phyloP scores from a whole-genome alignment of 2,113 vertebrate species.

The Chionis minor region DNA sequence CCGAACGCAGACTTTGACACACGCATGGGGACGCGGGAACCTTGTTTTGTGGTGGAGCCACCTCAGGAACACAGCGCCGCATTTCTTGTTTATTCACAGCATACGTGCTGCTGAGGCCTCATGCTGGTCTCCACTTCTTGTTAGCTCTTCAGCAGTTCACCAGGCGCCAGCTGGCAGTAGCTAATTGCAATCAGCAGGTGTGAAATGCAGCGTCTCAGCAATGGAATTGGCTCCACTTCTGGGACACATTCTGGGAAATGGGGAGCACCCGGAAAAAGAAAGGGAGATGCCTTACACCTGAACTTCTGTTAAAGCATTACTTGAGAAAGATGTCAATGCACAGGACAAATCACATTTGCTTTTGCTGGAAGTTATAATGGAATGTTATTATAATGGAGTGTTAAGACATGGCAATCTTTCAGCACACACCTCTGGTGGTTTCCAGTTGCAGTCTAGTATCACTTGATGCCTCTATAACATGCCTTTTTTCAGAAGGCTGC shows the following conservation, averaged over 20 bases:
- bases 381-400: conserved; percentile 22
- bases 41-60: neutral
- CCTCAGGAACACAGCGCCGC: neutral
- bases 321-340: conserved; percentile 38
- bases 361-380: conserved; percentile 45
- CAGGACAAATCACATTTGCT: neutral
- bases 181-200: conserved; percentile 75
- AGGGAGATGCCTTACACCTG: conserved; percentile 52
- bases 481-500: neutral
- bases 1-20: neutral
- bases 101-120: neutral
- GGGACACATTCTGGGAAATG: conserved; percentile 46
- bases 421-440: neutral
- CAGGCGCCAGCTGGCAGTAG: conserved; percentile 60
- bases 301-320: conserved; percentile 52
- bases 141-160: conserved; percentile 70
- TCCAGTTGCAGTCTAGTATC: neutral
- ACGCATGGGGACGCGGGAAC: neutral
- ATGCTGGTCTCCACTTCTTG: conserved; percentile 56
- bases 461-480: neutral
- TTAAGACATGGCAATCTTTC: conserved; percentile 26
- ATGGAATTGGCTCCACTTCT: conserved; percentile 46
- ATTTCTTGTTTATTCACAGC: conserved; percentile 53
- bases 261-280: conserved; percentile 28
- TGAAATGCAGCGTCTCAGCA: conserved; percentile 66